Conservation (phyloP, 2,113 vertebrate species). For the Sterna hirundo region DNA sequence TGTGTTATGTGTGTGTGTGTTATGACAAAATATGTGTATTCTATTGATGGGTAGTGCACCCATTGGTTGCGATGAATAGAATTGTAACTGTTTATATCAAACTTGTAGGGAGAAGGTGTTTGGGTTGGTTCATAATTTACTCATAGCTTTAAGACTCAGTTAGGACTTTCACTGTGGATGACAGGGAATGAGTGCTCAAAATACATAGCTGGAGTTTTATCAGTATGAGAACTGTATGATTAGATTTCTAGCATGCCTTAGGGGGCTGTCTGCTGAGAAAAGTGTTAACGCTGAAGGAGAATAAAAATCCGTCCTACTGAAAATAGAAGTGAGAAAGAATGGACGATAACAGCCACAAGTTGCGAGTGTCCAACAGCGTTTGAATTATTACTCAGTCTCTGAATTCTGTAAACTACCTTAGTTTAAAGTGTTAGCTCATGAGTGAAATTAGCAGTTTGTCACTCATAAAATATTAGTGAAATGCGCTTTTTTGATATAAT, state of each 20-base stretch:
- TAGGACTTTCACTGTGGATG: background rate
- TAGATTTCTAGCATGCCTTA: background rate
- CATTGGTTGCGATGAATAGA: background rate
- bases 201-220: background rate
- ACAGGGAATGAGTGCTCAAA: background rate
- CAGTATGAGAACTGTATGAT: background rate
- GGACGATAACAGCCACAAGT: background rate
- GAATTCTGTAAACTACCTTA: background rate
- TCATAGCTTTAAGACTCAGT: background rate
- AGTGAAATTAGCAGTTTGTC: slow-evolving; percentile 22
- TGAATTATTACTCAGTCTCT: slow-evolving; percentile 6
- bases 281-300: background rate
- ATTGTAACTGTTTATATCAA: background rate
- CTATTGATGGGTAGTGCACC: background rate
- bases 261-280: background rate
- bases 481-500: background rate
- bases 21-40: background rate
- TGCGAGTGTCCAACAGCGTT: background rate
- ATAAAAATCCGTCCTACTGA: background rate
- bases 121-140: background rate
- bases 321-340: background rate
- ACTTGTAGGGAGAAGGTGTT: background rate
- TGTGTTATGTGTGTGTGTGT: no score
- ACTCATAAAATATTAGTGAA: background rate
- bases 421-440: slow-evolving; percentile 11